phyloP scores from a whole-genome alignment of 2,888 invertebrate species.

The Catocala fraxini region DNA sequence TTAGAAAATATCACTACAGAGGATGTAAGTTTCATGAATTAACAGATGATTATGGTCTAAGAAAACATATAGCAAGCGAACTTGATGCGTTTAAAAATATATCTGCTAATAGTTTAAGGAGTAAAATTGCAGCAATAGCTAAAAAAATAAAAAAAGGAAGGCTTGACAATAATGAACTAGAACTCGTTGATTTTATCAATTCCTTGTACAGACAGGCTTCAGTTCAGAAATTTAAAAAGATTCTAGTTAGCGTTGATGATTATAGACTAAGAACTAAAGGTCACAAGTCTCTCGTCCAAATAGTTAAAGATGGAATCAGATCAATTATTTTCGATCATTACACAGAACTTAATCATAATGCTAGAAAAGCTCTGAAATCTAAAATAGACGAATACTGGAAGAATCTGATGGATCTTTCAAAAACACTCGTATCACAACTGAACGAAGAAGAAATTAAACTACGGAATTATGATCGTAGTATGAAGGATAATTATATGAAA shows the following conservation, averaged over 20 bases:
- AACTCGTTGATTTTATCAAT: conserved; percentile 53
- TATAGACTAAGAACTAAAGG: conserved; percentile 34
- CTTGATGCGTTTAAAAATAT: conserved; percentile 43
- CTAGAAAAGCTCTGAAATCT: conserved; percentile 46
- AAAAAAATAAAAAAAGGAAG: conserved; percentile 33
- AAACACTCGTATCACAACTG: no score
- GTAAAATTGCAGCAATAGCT: conserved; percentile 35
- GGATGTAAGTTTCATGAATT: conserved; percentile 58
- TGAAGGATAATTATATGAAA: no score
- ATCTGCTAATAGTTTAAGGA: conserved; percentile 44
- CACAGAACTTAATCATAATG: conserved; percentile 49
- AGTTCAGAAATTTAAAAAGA: conserved; percentile 38
- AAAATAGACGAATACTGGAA: conserved; percentile 20
- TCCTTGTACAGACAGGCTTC: conserved; percentile 54
- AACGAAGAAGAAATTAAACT: no score
- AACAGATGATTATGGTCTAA: conserved; percentile 39
- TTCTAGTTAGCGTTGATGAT: conserved; percentile 49
- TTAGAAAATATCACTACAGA: conserved; percentile 55
- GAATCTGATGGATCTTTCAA: not conserved
- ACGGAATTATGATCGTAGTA: no score
- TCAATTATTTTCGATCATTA: conserved; percentile 60
- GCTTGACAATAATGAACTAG: conserved; percentile 19
- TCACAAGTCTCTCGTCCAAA: conserved; percentile 43
- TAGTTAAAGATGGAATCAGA: conserved; percentile 52
- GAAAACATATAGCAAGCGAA: conserved; percentile 48